These are phyloP conservation scores for Amiota mariae DNA, from an alignment of 2,888 invertebrate species.

Conservation along the genomic window DNA sequence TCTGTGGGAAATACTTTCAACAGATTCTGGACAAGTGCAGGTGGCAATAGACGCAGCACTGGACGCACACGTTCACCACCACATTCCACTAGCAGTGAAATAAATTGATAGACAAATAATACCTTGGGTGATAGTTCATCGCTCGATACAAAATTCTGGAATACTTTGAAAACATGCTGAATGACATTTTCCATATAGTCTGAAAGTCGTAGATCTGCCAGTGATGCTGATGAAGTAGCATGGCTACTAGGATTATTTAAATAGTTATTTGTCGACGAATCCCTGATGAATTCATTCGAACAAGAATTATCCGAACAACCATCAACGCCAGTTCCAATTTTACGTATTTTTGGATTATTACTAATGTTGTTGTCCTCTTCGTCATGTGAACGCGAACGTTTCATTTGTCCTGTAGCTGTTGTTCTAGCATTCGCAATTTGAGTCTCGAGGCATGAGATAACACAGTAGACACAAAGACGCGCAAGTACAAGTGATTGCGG, in stretches of 20 bases:
- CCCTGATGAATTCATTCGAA: slow-evolving; percentile 70
- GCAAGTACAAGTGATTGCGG: slow-evolving; percentile 86
- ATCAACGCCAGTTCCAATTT: slow-evolving; percentile 74
- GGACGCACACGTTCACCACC: slow-evolving; percentile 82
- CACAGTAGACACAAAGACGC: slow-evolving; percentile 82
- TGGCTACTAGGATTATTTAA: not conserved
- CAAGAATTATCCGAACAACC: slow-evolving; percentile 77
- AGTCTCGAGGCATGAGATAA: slow-evolving; percentile 81
- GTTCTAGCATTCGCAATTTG: slow-evolving; percentile 54
- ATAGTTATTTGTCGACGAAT: slow-evolving; percentile 38
- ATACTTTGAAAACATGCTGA: slow-evolving; percentile 81
- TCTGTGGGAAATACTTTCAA: slow-evolving; percentile 78
- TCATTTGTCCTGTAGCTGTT: slow-evolving; percentile 71
- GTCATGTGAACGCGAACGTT: slow-evolving; percentile 78
- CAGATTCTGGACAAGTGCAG: slow-evolving; percentile 84
- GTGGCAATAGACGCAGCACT: slow-evolving; percentile 84
- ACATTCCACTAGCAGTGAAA: slow-evolving; percentile 83
- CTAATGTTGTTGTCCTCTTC: slow-evolving; percentile 75
- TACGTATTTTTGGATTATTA: slow-evolving; percentile 78
- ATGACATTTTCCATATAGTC: slow-evolving; percentile 81
- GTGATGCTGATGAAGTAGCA: slow-evolving; percentile 14
- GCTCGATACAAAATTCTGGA: slow-evolving; percentile 77
- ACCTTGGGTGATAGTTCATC: slow-evolving; percentile 89
- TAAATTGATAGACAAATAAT: slow-evolving; percentile 86
- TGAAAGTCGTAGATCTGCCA: slow-evolving; percentile 72